Base-by-base conservation (phyloP, 2,113 vertebrate species). In the Dipodomys spectabilis region DNA sequence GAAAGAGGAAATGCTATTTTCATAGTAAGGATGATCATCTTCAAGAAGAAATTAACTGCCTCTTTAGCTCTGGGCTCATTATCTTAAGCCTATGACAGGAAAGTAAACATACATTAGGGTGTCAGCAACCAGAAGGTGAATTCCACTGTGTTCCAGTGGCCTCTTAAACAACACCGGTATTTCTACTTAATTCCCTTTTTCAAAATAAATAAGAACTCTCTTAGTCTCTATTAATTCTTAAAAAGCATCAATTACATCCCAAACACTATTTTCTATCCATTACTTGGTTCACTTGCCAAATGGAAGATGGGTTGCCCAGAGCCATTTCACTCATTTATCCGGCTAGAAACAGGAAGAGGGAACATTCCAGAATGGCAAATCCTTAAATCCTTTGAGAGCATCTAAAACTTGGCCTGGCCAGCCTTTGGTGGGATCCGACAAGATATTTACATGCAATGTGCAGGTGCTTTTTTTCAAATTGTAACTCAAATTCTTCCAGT, bases 241-340 rank as follows among this genome's bases (percentile, higher is more conserved):
- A 95, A 94, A 82, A 71, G 84, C 69, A 82, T 86, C 57, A 35
- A 57, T 94, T 92, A 82, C 39, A 87, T 73, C 67, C 71, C 57
- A 95, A 93, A 78, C 32, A 92, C 77, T 83, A 32, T 82, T 96
- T 96, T 95, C 81, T 78, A 79, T 95, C 92, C 53, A 86, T 86
- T 73, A 86, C 39, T 88, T 74, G 3, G 8, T 32, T 5, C 6
- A 62, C 6, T 90, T 94, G 92, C 84, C 90, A 95, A 94, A 88
- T 0, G 2, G 74, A 95, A 92, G 62, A 9, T 28, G 45, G 81
- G 45, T 0, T 5, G 25, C 68, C 45, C 23, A 68, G 27, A 85
- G 44, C 67, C 86, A 94, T 71, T 90, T 89, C 60, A 35, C 35
- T 78, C 64, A 78, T 7, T 86, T 60, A 81, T 73, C 64, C 27